These are phyloP conservation scores for Triplophysa siluroides DNA, from an alignment of 2,113 vertebrate genomes.

Conservation along the genomic window DNA sequence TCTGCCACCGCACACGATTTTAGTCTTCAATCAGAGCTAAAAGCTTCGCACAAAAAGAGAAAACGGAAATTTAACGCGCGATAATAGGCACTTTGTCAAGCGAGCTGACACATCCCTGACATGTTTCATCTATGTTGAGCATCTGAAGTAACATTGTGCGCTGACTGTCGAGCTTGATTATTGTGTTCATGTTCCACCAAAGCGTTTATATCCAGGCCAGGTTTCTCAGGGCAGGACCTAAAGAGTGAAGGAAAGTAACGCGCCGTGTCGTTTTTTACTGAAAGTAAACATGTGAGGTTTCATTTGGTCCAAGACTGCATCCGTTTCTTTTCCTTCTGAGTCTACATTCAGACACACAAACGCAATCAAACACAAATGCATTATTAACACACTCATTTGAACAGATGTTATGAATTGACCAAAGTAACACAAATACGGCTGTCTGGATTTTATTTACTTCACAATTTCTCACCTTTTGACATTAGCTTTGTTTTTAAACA, in stretches of 20 bases:
- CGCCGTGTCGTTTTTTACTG: not conserved
- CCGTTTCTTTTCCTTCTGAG: not conserved
- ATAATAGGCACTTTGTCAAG: slow-evolving; percentile 19
- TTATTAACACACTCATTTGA: not conserved
- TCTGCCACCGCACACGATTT: not conserved
- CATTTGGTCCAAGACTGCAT: not conserved
- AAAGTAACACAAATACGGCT: not conserved
- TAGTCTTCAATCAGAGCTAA: slow-evolving; percentile 27
- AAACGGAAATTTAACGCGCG: not conserved
- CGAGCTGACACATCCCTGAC: slow-evolving; percentile 9
- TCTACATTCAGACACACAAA: not conserved
- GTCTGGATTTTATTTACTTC: not conserved
- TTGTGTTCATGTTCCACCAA: slow-evolving; percentile 19
- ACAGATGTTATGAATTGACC: not conserved
- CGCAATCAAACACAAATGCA: not conserved
- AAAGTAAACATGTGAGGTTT: not conserved
- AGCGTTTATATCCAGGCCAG: not conserved
- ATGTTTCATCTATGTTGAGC: slow-evolving; percentile 20
- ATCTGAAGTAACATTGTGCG: slow-evolving; percentile 35
- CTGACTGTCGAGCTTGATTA: slow-evolving; percentile 17
- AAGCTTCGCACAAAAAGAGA: slow-evolving; percentile 18
- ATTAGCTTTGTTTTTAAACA: not conserved
- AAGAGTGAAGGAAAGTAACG: not conserved
- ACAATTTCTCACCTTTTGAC: not conserved
- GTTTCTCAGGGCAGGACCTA: not conserved